A percentile compares a stretch with the other conserved stretches of the same genome.
These are phyloP conservation scores for Platanista minor DNA, from an alignment of 2,113 vertebrate species.

Conservation along the genomic window DNA sequence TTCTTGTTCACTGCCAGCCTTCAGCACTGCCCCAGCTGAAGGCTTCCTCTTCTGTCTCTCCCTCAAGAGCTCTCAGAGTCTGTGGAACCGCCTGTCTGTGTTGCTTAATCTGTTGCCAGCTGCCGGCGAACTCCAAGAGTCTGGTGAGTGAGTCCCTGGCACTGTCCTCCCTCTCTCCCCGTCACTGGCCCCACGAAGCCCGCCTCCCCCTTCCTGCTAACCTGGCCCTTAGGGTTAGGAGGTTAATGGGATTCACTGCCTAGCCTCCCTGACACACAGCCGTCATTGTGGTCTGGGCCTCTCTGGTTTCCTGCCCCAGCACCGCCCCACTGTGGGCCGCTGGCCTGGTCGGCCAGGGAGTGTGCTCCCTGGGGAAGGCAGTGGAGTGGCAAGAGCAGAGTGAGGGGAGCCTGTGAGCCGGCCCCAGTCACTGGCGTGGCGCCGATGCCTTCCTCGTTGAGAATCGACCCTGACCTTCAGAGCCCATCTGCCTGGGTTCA, in stretches of 20 bases:
- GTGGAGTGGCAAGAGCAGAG: neutral
- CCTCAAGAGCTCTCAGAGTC: constrained; percentile 94
- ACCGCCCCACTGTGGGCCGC: neutral
- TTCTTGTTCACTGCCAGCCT: neutral
- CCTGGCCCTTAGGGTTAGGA: neutral
- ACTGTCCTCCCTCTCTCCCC: neutral
- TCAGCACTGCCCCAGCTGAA: neutral
- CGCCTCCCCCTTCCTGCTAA: neutral
- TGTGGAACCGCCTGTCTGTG: constrained; percentile 98
- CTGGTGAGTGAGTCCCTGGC: constrained; percentile 81
- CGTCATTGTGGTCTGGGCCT: constrained; percentile 5
- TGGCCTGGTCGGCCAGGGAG: neutral
- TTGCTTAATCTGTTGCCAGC: constrained; percentile 95
- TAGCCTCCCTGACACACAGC: constrained; percentile 9
- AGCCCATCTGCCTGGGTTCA: neutral
- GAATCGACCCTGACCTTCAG: neutral
- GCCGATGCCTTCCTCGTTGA: neutral
- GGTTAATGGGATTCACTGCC: neutral
- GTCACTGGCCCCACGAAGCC: neutral
- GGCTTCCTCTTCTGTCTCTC: neutral
- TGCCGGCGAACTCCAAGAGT: constrained; percentile 90
- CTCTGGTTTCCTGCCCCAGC: neutral
- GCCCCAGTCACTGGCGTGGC: neutral
- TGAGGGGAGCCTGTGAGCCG: neutral
- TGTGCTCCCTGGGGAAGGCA: neutral